phyloP scores from a whole-genome alignment of 2,888 invertebrate species.

The Salticus scenicus region DNA sequence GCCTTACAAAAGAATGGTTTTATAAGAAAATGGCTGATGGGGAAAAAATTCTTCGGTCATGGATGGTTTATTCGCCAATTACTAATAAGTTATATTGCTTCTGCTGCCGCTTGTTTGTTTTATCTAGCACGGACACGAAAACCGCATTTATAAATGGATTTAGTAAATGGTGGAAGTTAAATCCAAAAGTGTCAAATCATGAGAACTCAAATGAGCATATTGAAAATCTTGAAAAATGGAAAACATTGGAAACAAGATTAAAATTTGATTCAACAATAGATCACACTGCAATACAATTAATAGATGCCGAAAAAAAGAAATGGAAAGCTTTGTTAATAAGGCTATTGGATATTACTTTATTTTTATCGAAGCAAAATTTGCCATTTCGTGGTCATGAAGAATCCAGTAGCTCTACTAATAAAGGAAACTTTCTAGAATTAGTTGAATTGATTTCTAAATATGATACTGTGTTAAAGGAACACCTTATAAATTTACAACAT shows the following conservation, averaged over 20 bases:
- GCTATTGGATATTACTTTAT: background rate
- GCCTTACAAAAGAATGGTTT: background rate
- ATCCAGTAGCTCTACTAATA: background rate
- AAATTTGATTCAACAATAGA: background rate
- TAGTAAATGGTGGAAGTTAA: background rate
- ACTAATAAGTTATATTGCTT: background rate
- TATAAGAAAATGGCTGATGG: background rate
- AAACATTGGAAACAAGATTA: background rate
- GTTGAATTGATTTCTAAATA: background rate
- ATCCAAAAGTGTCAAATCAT: background rate
- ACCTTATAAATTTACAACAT: background rate
- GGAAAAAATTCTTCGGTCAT: background rate
- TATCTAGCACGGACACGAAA: background rate
- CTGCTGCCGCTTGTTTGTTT: background rate
- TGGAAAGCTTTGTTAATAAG: background rate
- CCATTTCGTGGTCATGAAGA: background rate
- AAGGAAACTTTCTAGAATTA: background rate
- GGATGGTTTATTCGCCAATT: background rate
- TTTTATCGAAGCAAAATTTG: background rate
- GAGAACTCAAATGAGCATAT: background rate
- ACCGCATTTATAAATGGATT: background rate
- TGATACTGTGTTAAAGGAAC: constrained; percentile 5
- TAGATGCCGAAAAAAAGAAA: background rate
- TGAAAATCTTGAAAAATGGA: background rate
- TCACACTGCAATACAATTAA: background rate